Percentiles rank a stretch among this genome's conserved stretches.
These are phyloP conservation scores for Nestor notabilis DNA, from an alignment of 2,113 vertebrate genomes.

Conservation along the genomic window DNA sequence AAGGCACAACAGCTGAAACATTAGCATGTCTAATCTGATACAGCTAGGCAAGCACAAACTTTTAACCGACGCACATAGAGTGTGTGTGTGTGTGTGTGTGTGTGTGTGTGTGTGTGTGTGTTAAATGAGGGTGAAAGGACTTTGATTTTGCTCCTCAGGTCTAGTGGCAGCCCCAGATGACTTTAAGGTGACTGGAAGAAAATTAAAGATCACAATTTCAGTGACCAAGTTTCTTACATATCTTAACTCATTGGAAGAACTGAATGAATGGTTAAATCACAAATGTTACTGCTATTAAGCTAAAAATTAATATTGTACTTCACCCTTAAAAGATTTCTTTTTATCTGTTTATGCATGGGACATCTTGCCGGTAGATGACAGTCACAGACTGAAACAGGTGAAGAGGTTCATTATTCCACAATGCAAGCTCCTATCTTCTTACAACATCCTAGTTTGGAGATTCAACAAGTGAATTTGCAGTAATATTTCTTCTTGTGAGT, in stretches of 20 bases:
- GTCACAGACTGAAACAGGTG: background rate
- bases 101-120: background rate
- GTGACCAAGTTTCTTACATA: background rate
- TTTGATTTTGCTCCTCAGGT: background rate
- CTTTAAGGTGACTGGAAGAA: background rate
- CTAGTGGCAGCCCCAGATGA: background rate
- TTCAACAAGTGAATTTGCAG: background rate
- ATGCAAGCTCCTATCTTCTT: background rate
- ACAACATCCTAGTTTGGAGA: background rate
- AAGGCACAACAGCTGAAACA: background rate
- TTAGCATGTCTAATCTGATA: background rate
- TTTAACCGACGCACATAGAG: background rate
- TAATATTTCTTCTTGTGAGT: background rate
- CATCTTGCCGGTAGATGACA: background rate
- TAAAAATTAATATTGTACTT: background rate
- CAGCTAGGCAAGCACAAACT: background rate
- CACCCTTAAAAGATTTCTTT: background rate
- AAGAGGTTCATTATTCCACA: background rate
- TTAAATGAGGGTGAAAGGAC: background rate
- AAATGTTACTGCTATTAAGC: background rate
- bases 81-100: background rate
- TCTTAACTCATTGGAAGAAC: background rate
- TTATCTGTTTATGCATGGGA: background rate
- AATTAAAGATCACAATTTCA: background rate
- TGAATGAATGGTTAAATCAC: background rate